phyloP scores from a whole-genome alignment of 1,140 invertebrate genomes.

The Phortica variegata region DNA sequence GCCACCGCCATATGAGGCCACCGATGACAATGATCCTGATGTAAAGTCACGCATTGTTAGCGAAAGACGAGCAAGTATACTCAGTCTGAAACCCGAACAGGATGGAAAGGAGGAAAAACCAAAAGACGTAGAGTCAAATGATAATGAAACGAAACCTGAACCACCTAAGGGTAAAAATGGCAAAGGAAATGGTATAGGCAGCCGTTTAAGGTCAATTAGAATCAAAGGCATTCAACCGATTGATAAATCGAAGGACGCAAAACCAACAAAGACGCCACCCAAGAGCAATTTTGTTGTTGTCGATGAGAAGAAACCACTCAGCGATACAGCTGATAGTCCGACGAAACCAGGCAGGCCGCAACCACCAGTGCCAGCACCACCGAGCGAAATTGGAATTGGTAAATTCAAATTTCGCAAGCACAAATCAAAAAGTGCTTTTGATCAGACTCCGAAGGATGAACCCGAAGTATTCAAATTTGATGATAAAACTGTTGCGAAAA shows the following conservation, averaged over 20 bases:
- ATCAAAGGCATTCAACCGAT: too few relatives aligned
- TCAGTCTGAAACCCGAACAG: conserved; percentile 27
- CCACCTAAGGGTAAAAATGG: not conserved
- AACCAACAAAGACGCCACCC: conserved; percentile 12
- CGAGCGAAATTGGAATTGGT: conserved; percentile 27
- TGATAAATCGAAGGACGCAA: conserved; percentile 1
- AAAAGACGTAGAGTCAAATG: too few relatives aligned
- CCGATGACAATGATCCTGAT: conserved; percentile 45
- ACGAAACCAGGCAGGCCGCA: conserved; percentile 11
- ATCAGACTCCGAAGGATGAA: conserved; percentile 26
- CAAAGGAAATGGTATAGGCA: not conserved
- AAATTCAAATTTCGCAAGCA: conserved; percentile 47
- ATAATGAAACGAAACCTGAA: conserved; percentile 11
- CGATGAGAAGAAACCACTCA: conserved; percentile 35
- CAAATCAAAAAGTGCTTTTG: conserved; percentile 6
- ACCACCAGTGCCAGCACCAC: conserved; percentile 6
- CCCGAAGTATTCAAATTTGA: conserved; percentile 52
- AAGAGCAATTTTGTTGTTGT: conserved; percentile 40
- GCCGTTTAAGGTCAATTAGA: too few relatives aligned
- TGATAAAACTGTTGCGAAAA: conserved; percentile 31
- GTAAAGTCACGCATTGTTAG: conserved; percentile 46
- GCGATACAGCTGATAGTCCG: conserved; percentile 11
- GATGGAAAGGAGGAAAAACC: not conserved
- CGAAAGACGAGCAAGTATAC: conserved; percentile 42
- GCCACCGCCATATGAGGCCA: conserved; percentile 22